These are phyloP conservation scores for Heterocephalus glaber DNA, from an alignment of 2,113 vertebrate species.

Conservation along the genomic window DNA sequence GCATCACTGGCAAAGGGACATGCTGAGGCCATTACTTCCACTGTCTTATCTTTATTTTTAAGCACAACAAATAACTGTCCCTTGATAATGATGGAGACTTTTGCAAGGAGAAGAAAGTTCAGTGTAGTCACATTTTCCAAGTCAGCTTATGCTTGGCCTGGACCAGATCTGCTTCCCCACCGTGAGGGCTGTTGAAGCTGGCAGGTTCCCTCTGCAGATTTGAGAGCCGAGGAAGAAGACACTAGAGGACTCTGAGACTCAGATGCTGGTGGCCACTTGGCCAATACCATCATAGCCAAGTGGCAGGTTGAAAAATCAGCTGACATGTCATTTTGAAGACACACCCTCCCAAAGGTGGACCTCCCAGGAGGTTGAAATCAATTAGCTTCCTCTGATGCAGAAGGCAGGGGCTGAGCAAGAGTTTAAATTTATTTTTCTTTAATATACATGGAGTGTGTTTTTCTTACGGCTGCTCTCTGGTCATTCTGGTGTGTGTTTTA, in stretches of 20 bases:
- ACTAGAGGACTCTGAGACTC: not conserved
- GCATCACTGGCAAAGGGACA: not conserved
- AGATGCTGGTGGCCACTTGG: not conserved
- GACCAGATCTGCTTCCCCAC: not conserved
- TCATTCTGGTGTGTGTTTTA: not conserved
- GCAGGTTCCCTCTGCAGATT: not conserved
- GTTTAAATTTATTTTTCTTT: constrained; percentile 33
- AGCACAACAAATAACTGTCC: not conserved
- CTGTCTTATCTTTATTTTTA: constrained; percentile 45
- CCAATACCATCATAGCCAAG: not conserved
- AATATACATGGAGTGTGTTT: not conserved
- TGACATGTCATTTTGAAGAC: not conserved
- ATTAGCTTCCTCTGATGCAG: not conserved
- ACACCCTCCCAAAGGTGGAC: not conserved
- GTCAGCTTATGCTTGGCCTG: not conserved
- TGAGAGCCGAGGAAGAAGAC: not conserved
- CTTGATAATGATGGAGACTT: not conserved
- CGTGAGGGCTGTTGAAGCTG: not conserved
- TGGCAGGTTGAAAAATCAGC: not conserved
- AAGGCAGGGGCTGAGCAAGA: not conserved
- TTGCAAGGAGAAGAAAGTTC: not conserved
- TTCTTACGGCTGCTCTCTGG: not conserved
- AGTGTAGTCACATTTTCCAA: not conserved
- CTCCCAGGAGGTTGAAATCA: not conserved
- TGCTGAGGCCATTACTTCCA: not conserved